phyloP scores from a whole-genome alignment of 2,888 invertebrate genomes.

The Ectemnius cavifrons region DNA sequence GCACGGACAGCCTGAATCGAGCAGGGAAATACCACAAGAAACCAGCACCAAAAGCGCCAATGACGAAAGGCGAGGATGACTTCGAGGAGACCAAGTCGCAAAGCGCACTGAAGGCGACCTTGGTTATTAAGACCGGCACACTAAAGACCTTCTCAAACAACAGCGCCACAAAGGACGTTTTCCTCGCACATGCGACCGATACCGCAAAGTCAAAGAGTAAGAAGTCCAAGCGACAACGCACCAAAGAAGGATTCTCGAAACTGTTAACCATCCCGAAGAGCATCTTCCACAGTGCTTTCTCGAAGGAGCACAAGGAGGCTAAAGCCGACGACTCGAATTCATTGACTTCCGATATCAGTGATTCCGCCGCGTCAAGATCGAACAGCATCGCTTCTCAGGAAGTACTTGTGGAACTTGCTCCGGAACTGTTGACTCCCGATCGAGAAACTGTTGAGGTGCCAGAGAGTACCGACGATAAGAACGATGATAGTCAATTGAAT shows the following conservation, averaged over 20 bases:
- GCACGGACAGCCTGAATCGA: slow-evolving; percentile 68
- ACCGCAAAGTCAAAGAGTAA: slow-evolving; percentile 52
- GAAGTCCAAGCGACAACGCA: slow-evolving; percentile 53
- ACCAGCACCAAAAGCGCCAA: slow-evolving; percentile 79
- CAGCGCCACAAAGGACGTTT: slow-evolving; percentile 62
- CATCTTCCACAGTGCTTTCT: slow-evolving; percentile 72
- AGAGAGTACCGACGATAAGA: slow-evolving; percentile 11
- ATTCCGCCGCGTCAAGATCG: slow-evolving; percentile 60
- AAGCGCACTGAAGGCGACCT: slow-evolving; percentile 78
- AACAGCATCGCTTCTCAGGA: slow-evolving; percentile 62
- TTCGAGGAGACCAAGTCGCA: slow-evolving; percentile 47
- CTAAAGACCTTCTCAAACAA: slow-evolving; percentile 69
- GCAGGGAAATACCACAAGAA: slow-evolving; percentile 80
- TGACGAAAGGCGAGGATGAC: slow-evolving; percentile 50
- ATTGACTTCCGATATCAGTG: slow-evolving; percentile 37
- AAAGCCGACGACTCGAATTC: slow-evolving; percentile 51
- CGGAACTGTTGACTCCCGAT: slow-evolving; percentile 22
- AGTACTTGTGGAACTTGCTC: slow-evolving; percentile 40
- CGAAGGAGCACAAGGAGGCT: slow-evolving; percentile 62
- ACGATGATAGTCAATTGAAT: slow-evolving; percentile 1
- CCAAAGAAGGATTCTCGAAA: slow-evolving; percentile 70
- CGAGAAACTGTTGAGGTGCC: slow-evolving; percentile 12
- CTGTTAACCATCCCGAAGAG: slow-evolving; percentile 72
- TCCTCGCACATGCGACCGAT: slow-evolving; percentile 58
- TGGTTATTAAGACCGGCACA: slow-evolving; percentile 79